Base-by-base conservation (phyloP, 2,888 invertebrate species). In the Eilema depressum region DNA sequence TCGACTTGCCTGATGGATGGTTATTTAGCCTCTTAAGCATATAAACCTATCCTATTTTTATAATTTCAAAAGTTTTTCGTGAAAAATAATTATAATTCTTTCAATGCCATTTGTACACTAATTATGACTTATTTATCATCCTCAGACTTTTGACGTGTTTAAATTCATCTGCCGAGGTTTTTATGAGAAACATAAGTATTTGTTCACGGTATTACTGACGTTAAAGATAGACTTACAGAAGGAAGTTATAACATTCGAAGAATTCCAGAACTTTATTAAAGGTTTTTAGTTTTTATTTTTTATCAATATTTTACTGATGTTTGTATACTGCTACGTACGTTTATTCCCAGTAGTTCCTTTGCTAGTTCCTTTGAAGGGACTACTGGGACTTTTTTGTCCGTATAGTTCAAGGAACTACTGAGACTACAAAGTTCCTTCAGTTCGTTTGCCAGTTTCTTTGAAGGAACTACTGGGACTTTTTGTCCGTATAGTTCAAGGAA, bases 111-210 rank as follows among this genome's bases (percentile, higher is more conserved):
- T 12, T 37, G 37, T 0, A 53, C n/a, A 53, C n/a, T 7, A 53
- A n/a, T n/a, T 7, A 33, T 33, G 1, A 56, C 12, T 28, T 28
- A 26, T 28, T 26, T 26, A 7, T 59, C 25, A 11, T 59, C 26
- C 14, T 5, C 83, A 93, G 95, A 98, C 98, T 0, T 98, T 94
- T 83, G 98, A 98, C 85, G 96, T 98, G 33, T 98, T 97, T 89
- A 96, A 96, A 82, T 98, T 97, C 86, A 97, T 97, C 86, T 97
- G 97, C 23, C 96, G 98, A 67, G 98, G 98, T 0, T 96, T 98
- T 65, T 98, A 98, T 86, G 98, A 98, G 88, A 96, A 94, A 41
- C 98, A 98, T 87, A 98, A 98, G 88, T 98, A 97, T 89, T 96
- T 98, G 88, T 98, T 98, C 85, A 97, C 97, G 0, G 87, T 98